A percentile compares a stretch with the other conserved stretches of the same genome.
These are phyloP conservation scores for Zygothrica quintamaculata DNA, from an alignment of 2,888 invertebrate species.

Conservation along the genomic window DNA sequence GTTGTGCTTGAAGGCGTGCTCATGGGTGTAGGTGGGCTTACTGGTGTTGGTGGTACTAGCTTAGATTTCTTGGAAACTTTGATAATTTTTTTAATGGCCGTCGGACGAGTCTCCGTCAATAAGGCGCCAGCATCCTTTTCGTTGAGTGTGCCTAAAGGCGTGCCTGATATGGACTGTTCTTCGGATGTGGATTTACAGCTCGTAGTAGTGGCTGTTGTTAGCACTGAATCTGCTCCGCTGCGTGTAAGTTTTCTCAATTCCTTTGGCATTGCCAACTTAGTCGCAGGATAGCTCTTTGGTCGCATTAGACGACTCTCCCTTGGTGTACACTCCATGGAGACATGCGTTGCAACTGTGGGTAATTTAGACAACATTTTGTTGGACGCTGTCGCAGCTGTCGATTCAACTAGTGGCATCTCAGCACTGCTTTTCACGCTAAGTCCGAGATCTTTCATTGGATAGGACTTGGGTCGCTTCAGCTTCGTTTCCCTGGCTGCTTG, in stretches of 20 bases:
- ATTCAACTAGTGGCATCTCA: constrained; percentile 38
- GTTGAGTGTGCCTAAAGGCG: constrained; percentile 45
- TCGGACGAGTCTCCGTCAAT: constrained; percentile 65
- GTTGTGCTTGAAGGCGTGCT: constrained; percentile 59
- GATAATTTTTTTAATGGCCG: constrained; percentile 64
- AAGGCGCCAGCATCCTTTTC: constrained; percentile 64
- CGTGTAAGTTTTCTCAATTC: constrained; percentile 78
- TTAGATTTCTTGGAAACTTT: constrained; percentile 81
- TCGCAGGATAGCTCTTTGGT: constrained; percentile 87
- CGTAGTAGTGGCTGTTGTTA: constrained; percentile 9
- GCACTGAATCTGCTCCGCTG: constrained; percentile 63
- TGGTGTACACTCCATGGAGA: constrained; percentile 20
- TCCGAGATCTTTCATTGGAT: constrained; percentile 85
- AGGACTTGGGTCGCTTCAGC: constrained; percentile 86
- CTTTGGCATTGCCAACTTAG: constrained; percentile 83
- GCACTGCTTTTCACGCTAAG: constrained; percentile 47
- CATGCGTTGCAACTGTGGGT: constrained; percentile 25
- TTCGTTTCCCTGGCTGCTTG: constrained; percentile 84
- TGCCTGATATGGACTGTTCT: constrained; percentile 67
- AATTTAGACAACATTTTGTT: constrained; percentile 58
- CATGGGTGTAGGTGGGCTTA: constrained; percentile 35
- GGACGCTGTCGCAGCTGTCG: constrained; percentile 25
- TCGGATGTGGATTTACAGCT: constrained; percentile 68
- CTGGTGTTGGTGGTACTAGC: constrained; percentile 76
- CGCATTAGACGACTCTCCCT: constrained; percentile 84